Evolutionary conservation across 2,113 vertebrate genomes (phyloP), one percentile per base, ranked within the genome.

Genomic region (Cyprinodon tularosa): DNA sequence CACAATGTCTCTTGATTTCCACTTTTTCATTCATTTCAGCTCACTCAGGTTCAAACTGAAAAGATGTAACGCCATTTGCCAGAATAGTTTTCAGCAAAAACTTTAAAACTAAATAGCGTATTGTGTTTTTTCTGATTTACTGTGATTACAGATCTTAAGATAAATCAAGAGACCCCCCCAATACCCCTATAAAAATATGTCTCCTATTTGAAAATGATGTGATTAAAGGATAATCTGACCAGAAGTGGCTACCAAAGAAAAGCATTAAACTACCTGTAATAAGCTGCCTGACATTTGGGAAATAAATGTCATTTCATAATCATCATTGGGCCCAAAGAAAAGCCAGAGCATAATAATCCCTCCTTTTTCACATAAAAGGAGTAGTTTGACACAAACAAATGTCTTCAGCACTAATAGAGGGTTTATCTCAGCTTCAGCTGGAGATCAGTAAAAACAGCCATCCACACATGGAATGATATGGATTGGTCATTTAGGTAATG

Each of bases 401-500:
- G 2, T 15, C 50, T 57, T 20, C 17, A 57, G 50, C 50, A 57
- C 4, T 57, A 8, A 83, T 90, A 88, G 84, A 74, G 77, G 44
- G 65, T 81, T 70, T 59, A 29, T 66, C 74, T 22, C 36, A 62
- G 45, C 73, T 3, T 66, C 40, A 47, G 62, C 9, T 15, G 1
- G 75, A 78, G 80, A 80, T 86, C 84, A 81, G 48, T 9, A 66
- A 64, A 6, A 88, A 81, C 80, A 81, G 45, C 10, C 47, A 68
- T 71, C 68, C 80, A 80, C 72, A 78, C 75, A 72, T 81, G 80
- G 62, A 82, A 72, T 80, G 81, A 81, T 72, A 66, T 62, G 65
- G 72, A 80, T 83, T 68, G 87, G 86, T 88, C 84, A 85, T 89
- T 88, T 83, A 66, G 47, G 57, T 71, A 45, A 81, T 79, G 63